Evolutionary conservation across 35 echinoderm and acorn worm species (phyloP).

Genomic region (Acanthaster planci): DNA sequence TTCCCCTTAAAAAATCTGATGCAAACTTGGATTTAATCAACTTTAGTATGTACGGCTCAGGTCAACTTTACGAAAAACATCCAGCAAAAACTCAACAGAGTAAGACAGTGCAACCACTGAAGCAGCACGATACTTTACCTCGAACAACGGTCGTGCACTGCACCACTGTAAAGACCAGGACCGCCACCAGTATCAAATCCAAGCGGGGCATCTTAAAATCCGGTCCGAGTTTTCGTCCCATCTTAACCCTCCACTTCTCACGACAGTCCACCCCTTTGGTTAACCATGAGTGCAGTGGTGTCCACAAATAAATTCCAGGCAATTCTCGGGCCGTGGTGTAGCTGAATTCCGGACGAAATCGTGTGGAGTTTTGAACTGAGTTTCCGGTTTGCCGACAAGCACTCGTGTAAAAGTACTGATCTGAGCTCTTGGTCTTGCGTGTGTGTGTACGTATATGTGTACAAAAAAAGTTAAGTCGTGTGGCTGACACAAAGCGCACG

Average conservation of each 20-base stretch:
- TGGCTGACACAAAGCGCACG: slow-evolving; percentile 29
- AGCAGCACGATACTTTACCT: background rate
- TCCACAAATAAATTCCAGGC: slow-evolving; percentile 19
- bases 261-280: background rate
- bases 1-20: background rate
- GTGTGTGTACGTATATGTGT: background rate
- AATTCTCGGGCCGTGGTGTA: background rate
- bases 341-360: background rate
- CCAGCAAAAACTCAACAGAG: background rate
- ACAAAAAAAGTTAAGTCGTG: slow-evolving; percentile 27
- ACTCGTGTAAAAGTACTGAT: background rate
- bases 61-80: background rate
- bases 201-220: slow-evolving; percentile 9
- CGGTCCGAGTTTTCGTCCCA: slow-evolving; percentile 14
- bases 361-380: slow-evolving; percentile 1
- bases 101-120: background rate
- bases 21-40: background rate
- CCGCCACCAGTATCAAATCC: slow-evolving; percentile 13
- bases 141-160: background rate
- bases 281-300: slow-evolving; percentile 6
- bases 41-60: background rate
- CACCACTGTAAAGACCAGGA: background rate
- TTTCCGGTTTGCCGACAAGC: background rate
- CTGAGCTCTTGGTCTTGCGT: background rate
- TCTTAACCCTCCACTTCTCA: slow-evolving; percentile 1